phyloP scores from a whole-genome alignment of 2,888 invertebrate species.

The Barypeithes pellucidus region DNA sequence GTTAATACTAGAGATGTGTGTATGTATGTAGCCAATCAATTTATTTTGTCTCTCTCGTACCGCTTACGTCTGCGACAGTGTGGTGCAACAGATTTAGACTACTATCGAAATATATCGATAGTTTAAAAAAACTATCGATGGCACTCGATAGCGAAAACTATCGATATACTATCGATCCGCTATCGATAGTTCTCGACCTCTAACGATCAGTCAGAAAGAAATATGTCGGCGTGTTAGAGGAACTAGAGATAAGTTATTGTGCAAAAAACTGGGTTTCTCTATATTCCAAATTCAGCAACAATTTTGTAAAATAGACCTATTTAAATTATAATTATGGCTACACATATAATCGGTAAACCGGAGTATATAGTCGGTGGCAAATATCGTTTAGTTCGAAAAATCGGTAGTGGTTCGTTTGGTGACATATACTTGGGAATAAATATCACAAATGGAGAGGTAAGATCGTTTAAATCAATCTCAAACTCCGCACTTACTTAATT shows the following conservation, averaged over 20 bases:
- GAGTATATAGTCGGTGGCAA: slow-evolving; percentile 93
- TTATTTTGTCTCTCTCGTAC: too few relatives aligned
- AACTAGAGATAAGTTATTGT: slow-evolving; percentile 70
- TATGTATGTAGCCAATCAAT: too few relatives aligned
- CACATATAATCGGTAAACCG: slow-evolving; percentile 71
- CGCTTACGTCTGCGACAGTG: too few relatives aligned
- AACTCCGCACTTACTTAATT: neutral
- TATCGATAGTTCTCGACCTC: too few relatives aligned
- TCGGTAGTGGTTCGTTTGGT: slow-evolving; percentile 99
- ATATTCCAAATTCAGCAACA: slow-evolving; percentile 69
- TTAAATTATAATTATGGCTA: slow-evolving; percentile 69
- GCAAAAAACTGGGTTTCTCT: slow-evolving; percentile 68
- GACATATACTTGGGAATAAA: slow-evolving; percentile 98
- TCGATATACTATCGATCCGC: too few relatives aligned
- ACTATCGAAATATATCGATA: too few relatives aligned
- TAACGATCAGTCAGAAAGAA: slow-evolving; percentile 66
- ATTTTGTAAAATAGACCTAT: slow-evolving; percentile 65
- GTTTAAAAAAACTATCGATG: too few relatives aligned
- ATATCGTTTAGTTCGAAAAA: slow-evolving; percentile 96
- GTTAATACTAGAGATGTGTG: too few relatives aligned
- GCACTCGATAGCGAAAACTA: too few relatives aligned
- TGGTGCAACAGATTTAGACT: too few relatives aligned
- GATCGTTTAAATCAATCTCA: slow-evolving; percentile 47
- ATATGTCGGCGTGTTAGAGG: slow-evolving; percentile 76
- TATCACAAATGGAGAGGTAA: slow-evolving; percentile 91